These are phyloP conservation scores for Prochilodus magdalenae DNA, from an alignment of 2,113 vertebrate species.

Conservation along the genomic window DNA sequence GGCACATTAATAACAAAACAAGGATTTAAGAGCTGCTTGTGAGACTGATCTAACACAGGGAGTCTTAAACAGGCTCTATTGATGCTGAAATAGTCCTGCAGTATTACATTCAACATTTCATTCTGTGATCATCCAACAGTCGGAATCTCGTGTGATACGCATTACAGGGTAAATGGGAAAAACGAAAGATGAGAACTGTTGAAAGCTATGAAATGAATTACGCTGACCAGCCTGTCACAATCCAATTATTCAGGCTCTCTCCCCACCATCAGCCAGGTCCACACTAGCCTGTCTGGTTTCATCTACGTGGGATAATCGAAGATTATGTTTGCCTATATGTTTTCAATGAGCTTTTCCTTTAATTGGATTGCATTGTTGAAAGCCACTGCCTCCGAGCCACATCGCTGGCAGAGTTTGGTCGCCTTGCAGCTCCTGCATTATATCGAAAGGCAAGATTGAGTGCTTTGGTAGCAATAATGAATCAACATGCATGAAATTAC, in stretches of 20 bases:
- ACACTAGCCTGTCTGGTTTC: constrained; percentile 53
- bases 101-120: constrained; percentile 54
- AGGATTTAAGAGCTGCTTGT: neutral
- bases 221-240: constrained; percentile 64
- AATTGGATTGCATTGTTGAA: constrained; percentile 42
- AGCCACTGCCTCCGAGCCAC: constrained; percentile 14
- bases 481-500: constrained; percentile 56
- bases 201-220: constrained; percentile 63
- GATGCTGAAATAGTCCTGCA: constrained; percentile 50
- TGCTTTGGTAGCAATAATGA: constrained; percentile 19
- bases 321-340: constrained; percentile 59
- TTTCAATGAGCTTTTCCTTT: constrained; percentile 46
- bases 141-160: constrained; percentile 37
- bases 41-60: neutral
- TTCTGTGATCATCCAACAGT: constrained; percentile 54
- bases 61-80: constrained; percentile 20
- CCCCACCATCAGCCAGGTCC: constrained; percentile 46
- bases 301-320: constrained; percentile 63
- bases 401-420: neutral
- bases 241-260: constrained; percentile 74
- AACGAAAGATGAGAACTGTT: constrained; percentile 64
- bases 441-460: constrained; percentile 30
- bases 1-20: neutral
- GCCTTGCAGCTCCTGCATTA: constrained; percentile 5
- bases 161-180: constrained; percentile 52